Base-by-base conservation (phyloP, 37 sponge, comb jelly and placozoan genomes). In the Oopsacas minuta region DNA sequence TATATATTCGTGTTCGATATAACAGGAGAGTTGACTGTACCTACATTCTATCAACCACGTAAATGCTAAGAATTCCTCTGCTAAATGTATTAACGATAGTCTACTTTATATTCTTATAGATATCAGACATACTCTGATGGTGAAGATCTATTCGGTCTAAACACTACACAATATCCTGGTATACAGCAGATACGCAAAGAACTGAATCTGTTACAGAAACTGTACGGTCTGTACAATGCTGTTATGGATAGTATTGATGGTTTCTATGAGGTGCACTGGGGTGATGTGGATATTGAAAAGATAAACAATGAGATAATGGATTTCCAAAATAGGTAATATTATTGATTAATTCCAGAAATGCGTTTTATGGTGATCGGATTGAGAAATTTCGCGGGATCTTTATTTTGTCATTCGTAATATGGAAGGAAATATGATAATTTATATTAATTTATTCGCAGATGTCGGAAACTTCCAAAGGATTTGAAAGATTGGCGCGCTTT, bases 401-500 rank as follows among this genome's bases (percentile, higher is more conserved):
- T n/a, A n/a, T n/a, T n/a, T n/a, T n/a, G n/a, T n/a, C n/a, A n/a
- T n/a, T n/a, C n/a, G n/a, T n/a, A n/a, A n/a, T n/a, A n/a, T n/a
- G n/a, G n/a, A n/a, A n/a, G n/a, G n/a, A n/a, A n/a, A n/a, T n/a
- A n/a, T n/a, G n/a, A n/a, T n/a, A n/a, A n/a, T n/a, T n/a, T n/a
- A n/a, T n/a, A n/a, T n/a, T n/a, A n/a, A n/a, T n/a, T n/a, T n/a
- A n/a, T 8, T 25, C 37, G 38, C 53, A 94, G 97, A 51, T 97
- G 98, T 84, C 91, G 98, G 1, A 94, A 94, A 86, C 90, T 97
- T 23, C 98, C 98, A 37, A 94, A 94, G 46, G 98, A 87, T 0
- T 51, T 97, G 89, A 97, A 97, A 83, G 95, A 97, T 84, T 97
- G 98, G 98, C 93, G 88, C 49, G 98, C 98, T 17, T 97, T 91